Percentiles rank a stretch among this genome's conserved stretches.
These are phyloP conservation scores for Melangyna quadrimaculata DNA, from an alignment of 2,888 invertebrate species.

Conservation along the genomic window DNA sequence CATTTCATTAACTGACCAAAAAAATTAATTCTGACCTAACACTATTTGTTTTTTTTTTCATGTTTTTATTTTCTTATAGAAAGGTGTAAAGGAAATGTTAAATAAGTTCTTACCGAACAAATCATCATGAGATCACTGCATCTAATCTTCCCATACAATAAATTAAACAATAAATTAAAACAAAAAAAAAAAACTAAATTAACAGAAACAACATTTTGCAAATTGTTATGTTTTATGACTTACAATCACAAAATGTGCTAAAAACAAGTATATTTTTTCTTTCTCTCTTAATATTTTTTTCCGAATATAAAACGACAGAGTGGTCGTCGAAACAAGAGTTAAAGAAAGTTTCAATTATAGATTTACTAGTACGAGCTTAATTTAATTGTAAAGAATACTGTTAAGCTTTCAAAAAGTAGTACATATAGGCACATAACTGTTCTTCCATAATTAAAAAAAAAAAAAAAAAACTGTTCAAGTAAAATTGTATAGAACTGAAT, in stretches of 20 bases:
- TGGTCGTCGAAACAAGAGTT: slow-evolving; percentile 18
- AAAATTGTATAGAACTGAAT: not conserved
- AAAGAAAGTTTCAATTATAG: not conserved
- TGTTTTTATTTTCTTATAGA: slow-evolving; percentile 74
- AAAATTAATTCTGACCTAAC: slow-evolving; percentile 43
- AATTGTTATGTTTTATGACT: slow-evolving; percentile 20
- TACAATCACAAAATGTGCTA: slow-evolving; percentile 32
- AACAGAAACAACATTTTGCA: slow-evolving; percentile 6
- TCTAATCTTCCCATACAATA: slow-evolving; percentile 42
- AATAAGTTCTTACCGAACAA: slow-evolving; percentile 74
- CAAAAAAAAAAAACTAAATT: not conserved
- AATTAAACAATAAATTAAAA: slow-evolving; percentile 11
- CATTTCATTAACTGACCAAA: slow-evolving; percentile 46
- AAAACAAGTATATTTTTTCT: slow-evolving; percentile 2
- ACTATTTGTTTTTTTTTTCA: slow-evolving; percentile 60
- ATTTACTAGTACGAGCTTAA: slow-evolving; percentile 13
- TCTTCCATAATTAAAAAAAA: slow-evolving; percentile 5
- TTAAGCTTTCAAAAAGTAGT: not conserved
- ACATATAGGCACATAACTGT: slow-evolving; percentile 1
- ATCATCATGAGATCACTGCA: slow-evolving; percentile 72
- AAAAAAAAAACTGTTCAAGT: slow-evolving; percentile 3
- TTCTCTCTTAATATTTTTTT: not conserved
- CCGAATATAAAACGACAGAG: not conserved
- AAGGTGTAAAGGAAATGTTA: slow-evolving; percentile 75
- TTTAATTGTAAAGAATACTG: slow-evolving; percentile 9